phyloP scores from a whole-genome alignment of 2,797 vertebrate species.

The Ispidina lecontei region DNA sequence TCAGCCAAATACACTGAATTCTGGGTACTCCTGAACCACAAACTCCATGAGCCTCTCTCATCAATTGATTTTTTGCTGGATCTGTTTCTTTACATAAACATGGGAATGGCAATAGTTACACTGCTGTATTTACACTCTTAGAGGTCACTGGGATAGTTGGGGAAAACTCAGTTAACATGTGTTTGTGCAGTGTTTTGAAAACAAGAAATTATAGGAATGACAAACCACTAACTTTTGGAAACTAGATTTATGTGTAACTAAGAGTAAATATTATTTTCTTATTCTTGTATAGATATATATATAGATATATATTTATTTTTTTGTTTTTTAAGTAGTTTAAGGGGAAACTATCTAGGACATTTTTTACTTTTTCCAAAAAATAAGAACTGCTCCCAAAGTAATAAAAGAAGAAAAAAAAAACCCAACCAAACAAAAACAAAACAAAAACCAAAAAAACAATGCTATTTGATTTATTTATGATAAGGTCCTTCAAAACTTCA shows the following conservation, averaged over 20 bases:
- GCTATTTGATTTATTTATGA: constrained; percentile 64
- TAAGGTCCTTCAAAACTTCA: constrained; percentile 61
- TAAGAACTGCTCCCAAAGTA: constrained; percentile 36
- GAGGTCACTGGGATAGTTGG: neutral
- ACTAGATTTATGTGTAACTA: neutral
- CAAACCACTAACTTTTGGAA: neutral
- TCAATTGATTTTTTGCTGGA: neutral
- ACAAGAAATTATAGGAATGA: neutral
- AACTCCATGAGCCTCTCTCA: neutral
- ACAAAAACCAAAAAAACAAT: constrained; percentile 9
- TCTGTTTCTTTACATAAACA: neutral
- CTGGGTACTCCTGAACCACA: neutral
- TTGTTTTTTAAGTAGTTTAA: neutral
- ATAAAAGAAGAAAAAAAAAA: constrained; percentile 39
- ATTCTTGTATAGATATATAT: neutral
- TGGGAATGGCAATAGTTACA: neutral
- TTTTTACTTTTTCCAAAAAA: constrained; percentile 34
- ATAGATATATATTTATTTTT: neutral
- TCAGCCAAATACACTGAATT: neutral
- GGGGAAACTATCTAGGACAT: neutral
- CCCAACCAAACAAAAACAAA: neutral
- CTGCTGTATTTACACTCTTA: neutral
- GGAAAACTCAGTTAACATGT: neutral
- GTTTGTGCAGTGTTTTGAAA: neutral
- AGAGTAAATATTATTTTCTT: neutral